Evolutionary conservation across 1,140 invertebrate species (phyloP).

Genomic region (Wiebesia pumilae): DNA sequence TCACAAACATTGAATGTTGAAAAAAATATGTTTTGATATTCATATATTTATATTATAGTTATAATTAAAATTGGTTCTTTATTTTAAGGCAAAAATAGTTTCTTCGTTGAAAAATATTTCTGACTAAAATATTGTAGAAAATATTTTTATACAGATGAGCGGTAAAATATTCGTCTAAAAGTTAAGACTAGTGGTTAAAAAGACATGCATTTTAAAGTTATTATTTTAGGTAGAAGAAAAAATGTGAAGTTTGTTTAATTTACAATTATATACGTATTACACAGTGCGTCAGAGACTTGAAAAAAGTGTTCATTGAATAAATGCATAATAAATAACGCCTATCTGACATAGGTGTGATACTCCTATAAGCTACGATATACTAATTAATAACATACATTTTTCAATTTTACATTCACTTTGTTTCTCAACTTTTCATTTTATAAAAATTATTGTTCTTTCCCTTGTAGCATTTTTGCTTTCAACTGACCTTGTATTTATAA

Average conservation of each 20-base stretch:
- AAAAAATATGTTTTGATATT: too few relatives aligned
- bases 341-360: constrained; percentile 43
- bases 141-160: too few relatives aligned
- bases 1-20: too few relatives aligned
- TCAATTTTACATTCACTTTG: constrained; percentile 52
- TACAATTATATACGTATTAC: constrained; percentile 37
- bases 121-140: too few relatives aligned
- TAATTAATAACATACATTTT: constrained; percentile 37
- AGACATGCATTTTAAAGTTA: constrained; percentile 10
- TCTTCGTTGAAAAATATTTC: too few relatives aligned
- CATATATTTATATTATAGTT: too few relatives aligned
- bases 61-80: too few relatives aligned
- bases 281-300: constrained; percentile 11
- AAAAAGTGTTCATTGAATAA: constrained; percentile 52
- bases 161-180: too few relatives aligned
- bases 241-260: constrained; percentile 37
- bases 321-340: constrained; percentile 53
- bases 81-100: too few relatives aligned
- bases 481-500: constrained; percentile 40
- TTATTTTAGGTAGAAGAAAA: not conserved
- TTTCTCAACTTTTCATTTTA: constrained; percentile 51
- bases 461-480: constrained; percentile 23
- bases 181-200: too few relatives aligned
- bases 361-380: constrained; percentile 22
- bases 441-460: constrained; percentile 41